A percentile compares a stretch with the other conserved stretches of the same genome.
phyloP scores from a whole-genome alignment of 2,888 invertebrate species.

The Cephus pygmeus region DNA sequence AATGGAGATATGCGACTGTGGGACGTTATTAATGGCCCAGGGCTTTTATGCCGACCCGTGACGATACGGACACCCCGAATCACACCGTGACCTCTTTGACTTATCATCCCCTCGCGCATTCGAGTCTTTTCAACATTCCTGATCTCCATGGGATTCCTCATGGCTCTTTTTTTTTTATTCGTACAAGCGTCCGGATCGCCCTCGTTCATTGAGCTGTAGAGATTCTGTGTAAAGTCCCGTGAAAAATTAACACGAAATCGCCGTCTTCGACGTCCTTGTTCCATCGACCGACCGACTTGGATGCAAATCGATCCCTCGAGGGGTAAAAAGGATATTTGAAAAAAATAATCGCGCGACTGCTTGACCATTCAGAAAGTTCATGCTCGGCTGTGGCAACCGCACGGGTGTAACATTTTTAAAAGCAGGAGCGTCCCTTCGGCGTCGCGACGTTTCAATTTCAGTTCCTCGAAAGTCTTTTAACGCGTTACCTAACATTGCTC shows the following conservation, averaged over 20 bases:
- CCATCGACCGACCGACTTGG: not conserved
- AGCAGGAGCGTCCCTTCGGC: not conserved
- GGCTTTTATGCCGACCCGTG: not conserved
- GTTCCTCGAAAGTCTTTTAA: not conserved
- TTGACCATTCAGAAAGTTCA: not conserved
- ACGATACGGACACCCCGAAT: conserved; percentile 1
- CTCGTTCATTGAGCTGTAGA: not conserved
- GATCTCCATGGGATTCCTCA: not conserved
- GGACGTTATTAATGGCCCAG: conserved; percentile 52
- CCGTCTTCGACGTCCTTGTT: not conserved
- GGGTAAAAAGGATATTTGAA: not conserved
- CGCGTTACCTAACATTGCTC: not conserved
- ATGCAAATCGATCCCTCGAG: not conserved
- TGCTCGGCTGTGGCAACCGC: too few species aligned
- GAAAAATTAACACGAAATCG: not conserved
- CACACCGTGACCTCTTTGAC: conserved; percentile 4
- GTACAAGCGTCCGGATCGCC: not conserved
- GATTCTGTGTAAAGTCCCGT: not conserved
- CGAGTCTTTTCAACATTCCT: not conserved
- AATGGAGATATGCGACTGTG: conserved; percentile 42
- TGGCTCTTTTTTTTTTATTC: not conserved
- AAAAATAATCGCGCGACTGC: not conserved
- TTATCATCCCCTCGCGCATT: conserved; percentile 1
- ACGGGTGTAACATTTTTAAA: not conserved
- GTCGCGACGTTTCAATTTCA: not conserved